Conservation (phyloP, 2,888 invertebrate genomes). For the Disparrhopalites patrizii region DNA sequence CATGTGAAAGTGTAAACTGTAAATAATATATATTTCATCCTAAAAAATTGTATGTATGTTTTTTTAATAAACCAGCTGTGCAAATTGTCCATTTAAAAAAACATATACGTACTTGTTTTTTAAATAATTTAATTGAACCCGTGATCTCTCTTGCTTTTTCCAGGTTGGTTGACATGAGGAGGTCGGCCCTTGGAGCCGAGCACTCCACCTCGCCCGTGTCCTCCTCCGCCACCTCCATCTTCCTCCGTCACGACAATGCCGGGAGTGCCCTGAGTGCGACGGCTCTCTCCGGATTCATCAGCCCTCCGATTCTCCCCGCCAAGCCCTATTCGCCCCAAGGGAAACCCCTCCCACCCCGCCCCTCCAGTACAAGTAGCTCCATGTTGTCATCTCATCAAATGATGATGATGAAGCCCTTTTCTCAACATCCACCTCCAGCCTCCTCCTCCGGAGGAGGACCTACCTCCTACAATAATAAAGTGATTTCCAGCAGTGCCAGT, state of each 20-base stretch:
- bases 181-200: slow-evolving; percentile 40
- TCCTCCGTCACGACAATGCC: no score
- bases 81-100: no score
- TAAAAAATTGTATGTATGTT: no score
- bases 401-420: slow-evolving; percentile 26
- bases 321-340: slow-evolving; percentile 30
- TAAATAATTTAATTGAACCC: no score
- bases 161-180: slow-evolving; percentile 46
- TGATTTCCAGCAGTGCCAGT: not conserved
- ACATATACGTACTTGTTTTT: no score
- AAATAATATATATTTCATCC: no score
- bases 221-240: no score
- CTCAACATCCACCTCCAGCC: slow-evolving; percentile 27
- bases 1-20: no score
- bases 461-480: slow-evolving; percentile 23
- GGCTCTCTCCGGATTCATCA: slow-evolving; percentile 7
- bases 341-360: slow-evolving; percentile 44
- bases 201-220: slow-evolving; percentile 20
- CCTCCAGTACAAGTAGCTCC: slow-evolving; percentile 44
- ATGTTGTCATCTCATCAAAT: slow-evolving; percentile 16
- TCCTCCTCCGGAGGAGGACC: no score
- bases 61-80: no score
- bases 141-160: no score
- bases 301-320: slow-evolving; percentile 37
- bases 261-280: slow-evolving; percentile 20